Evolutionary conservation across 2,113 vertebrate species (phyloP), one percentile per base, ranked within the genome.

Genomic region (Oncorhynchus tshawytscha): DNA sequence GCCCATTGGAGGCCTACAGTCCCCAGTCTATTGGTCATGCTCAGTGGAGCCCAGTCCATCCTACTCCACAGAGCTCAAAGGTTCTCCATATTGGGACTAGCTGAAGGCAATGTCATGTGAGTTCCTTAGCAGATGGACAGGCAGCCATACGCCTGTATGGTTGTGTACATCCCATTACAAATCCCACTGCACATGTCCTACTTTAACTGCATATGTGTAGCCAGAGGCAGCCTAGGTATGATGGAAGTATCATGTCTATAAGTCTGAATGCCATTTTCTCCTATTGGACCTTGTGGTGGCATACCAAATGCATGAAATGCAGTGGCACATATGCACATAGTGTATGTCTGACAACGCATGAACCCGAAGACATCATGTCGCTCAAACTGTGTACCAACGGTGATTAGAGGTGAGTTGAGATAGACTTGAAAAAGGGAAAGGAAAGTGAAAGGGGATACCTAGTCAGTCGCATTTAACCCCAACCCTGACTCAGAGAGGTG

Each of bases 141-240:
- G 51, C 13, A 54, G 16, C 79, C 79, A 84, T 81, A 87, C 90
- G 86, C 88, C 88, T 77, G 73, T 76, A 83, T 73, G 67, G 78
- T 66, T 45, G 78, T 75, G 78, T 79, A 77, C 69, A 75, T n/a
- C 67, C 81, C 64, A 24, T 67, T 54, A 74, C 16, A 67, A 76
- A 76, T 79, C 31, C 39, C 6, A 11, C 59, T 54, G 34, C 71
- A 54, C 72, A 13, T 65, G 31, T 54, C 18, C 72, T 31, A 51
- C 24, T 72, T 22, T 72, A 27, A 60, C 51, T 22, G 27, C 51
- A 27, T 57, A 24, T 25, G 70, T 54, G 71, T 48, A 62, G 65
- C 51, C 71, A 64, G 74, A 72, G 73, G 4, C 54, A 29, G 74
- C 71, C 75, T 29, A 34, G 67, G 67, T 31, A 11, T 4, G 16